Conservation (phyloP, 2,113 vertebrate species). For the Mionectes macconnelli region DNA sequence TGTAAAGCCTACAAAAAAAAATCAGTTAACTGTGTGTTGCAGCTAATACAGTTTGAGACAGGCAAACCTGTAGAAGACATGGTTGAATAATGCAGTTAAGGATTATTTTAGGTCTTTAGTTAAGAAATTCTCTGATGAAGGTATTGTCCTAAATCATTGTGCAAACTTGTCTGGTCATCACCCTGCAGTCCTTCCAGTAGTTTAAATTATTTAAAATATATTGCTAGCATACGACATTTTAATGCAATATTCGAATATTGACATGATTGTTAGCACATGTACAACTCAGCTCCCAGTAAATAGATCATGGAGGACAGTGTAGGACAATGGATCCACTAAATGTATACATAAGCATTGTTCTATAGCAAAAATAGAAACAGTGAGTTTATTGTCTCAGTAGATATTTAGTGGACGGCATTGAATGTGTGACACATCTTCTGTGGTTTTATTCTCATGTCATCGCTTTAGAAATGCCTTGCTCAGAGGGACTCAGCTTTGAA, state of each 20-base stretch:
- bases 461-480: background rate
- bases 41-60: background rate
- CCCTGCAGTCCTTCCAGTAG: background rate
- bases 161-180: background rate
- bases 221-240: background rate
- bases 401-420: background rate
- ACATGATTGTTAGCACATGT: background rate
- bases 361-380: background rate
- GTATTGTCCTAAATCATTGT: background rate
- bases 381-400: background rate
- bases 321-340: background rate
- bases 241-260: background rate
- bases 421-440: background rate
- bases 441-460: background rate
- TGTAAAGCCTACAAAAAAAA: constrained; percentile 9
- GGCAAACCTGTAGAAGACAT: background rate
- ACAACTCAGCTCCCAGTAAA: background rate
- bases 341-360: background rate
- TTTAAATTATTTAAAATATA: background rate
- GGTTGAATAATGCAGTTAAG: background rate
- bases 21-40: background rate
- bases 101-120: background rate
- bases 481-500: background rate
- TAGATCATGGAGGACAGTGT: fast-evolving
- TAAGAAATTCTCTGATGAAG: background rate